phyloP scores from a whole-genome alignment of 2,888 invertebrate species.

The Diaperis boleti region DNA sequence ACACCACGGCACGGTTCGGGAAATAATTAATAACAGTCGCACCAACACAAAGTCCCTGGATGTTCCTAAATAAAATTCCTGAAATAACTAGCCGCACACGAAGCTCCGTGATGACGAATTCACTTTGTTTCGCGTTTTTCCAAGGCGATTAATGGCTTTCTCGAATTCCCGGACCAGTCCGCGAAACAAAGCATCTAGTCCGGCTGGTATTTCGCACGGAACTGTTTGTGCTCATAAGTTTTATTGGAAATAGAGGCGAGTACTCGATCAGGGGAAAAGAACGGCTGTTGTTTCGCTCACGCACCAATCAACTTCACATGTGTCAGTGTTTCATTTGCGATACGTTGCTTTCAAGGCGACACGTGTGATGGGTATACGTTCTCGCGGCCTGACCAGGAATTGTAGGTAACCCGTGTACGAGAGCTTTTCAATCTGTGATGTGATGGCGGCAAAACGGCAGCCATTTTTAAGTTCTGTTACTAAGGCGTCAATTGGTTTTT shows the following conservation, averaged over 20 bases:
- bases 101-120: constrained; percentile 36
- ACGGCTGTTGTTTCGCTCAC: constrained; percentile 50
- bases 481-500: no score
- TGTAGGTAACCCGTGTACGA: no score
- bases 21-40: constrained; percentile 36
- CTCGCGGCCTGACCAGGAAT: constrained; percentile 3
- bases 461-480: no score
- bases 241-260: constrained; percentile 48
- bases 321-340: constrained; percentile 12
- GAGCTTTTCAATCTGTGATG: no score
- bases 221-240: constrained; percentile 50
- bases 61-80: constrained; percentile 49
- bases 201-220: constrained; percentile 48
- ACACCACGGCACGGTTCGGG: constrained; percentile 13
- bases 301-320: constrained; percentile 49
- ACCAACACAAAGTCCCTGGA: constrained; percentile 17
- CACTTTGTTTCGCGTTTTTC: constrained; percentile 28
- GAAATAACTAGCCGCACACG: constrained; percentile 53
- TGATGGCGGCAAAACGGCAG: no score
- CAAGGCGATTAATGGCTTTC: constrained; percentile 34
- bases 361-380: no score
- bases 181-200: constrained; percentile 43
- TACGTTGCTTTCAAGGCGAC: constrained; percentile 33
- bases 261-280: constrained; percentile 49
- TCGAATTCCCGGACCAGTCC: constrained; percentile 15